Base-by-base conservation (phyloP, 2,113 vertebrate genomes). In the Peromyscus maniculatus region DNA sequence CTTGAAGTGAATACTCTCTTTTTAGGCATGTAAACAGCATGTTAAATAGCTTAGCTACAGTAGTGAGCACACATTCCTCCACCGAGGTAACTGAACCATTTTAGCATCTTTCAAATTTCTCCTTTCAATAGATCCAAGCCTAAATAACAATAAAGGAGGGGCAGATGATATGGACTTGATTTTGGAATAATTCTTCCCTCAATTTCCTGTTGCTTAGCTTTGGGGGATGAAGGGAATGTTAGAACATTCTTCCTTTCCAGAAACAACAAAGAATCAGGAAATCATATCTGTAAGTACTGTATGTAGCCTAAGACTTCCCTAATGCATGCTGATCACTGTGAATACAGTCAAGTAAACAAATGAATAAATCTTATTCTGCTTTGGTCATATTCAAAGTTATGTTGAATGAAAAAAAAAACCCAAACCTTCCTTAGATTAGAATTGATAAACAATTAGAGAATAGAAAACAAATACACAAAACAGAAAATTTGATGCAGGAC, bases 21-120 rank as follows among this genome's bases (percentile, higher is more conserved):
- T 96, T 96, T 92, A 98, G 92, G 96, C 93, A 98, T 98, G 97
- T 98, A 88, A 98, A 98, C 98, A 94, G 97, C 75, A 97, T 96
- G 95, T 98, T 98, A 98, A 98, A 98, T 83, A 98, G 91, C 98
- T 97, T 96, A 97, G 95, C 87, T 96, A 94, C 89, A 96, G 64
- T 84, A 92, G 94, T 94, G 91, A 89, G 75, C 94, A 97, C 92
- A 97, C 77, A 98, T 67, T 97, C 93, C 87, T 98, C 97, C 95
- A 97, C 95, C 91, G 91, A 98, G 95, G 96, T 94, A 98, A 98
- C 96, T 98, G 97, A 98, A 98, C 98, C 95, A 97, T 98, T 98
- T 98, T 97, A 95, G 97, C 97, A 98, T 98, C 96, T 98, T 98
- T 98, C 95, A 97, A 97, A 98, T 97, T 71, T 88, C 98, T 98